Evolutionary conservation across 1,140 invertebrate genomes (phyloP).

Genomic region (Conus betulinus): DNA sequence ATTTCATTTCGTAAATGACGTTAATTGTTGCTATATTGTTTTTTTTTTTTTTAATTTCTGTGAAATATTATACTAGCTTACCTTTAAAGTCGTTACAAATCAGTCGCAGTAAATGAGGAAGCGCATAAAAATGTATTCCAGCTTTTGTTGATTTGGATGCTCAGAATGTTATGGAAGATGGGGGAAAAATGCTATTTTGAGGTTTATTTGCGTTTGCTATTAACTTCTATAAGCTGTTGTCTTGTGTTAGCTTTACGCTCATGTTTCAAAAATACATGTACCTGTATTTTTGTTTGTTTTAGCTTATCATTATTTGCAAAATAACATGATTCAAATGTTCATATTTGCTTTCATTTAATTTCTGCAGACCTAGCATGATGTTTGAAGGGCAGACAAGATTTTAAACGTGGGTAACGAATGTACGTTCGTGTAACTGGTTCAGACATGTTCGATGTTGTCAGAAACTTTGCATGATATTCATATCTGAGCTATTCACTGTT

Average conservation of each 20-base stretch:
- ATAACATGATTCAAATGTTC: background rate
- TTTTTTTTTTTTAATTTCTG: no score
- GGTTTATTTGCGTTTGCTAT: background rate
- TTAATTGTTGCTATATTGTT: no score
- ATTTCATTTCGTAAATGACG: no score
- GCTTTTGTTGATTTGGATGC: no score
- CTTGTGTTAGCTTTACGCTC: background rate
- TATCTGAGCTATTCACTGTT: background rate
- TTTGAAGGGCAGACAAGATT: slow-evolving; percentile 55
- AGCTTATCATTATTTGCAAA: background rate
- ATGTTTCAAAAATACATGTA: background rate
- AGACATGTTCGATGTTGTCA: background rate
- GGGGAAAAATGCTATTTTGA: no score
- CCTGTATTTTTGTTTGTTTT: background rate
- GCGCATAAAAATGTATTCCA: no score
- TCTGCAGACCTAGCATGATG: slow-evolving; percentile 41
- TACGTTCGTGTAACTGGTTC: background rate
- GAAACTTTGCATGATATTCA: background rate
- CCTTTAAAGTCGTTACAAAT: no score
- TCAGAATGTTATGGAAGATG: no score
- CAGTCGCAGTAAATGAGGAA: no score
- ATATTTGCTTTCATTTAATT: slow-evolving; percentile 19
- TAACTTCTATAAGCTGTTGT: background rate
- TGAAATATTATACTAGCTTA: no score
- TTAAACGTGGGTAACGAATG: slow-evolving; percentile 44